Evolutionary conservation across 2,113 vertebrate species (phyloP), one percentile per base, ranked within the genome.

Genomic region (Gopherus flavomarginatus): DNA sequence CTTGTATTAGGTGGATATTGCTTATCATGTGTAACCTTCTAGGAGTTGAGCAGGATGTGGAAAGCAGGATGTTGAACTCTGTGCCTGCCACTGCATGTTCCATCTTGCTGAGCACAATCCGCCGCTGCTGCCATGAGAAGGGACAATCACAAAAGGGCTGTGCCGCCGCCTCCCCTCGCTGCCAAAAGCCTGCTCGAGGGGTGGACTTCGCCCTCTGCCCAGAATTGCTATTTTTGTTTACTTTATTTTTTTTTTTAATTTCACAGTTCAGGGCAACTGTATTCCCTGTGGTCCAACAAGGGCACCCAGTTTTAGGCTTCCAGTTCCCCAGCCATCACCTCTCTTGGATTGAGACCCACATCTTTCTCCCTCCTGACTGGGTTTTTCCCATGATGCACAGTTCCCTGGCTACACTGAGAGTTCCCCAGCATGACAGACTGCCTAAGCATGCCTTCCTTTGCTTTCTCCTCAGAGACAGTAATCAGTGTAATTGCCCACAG

Each of bases 1-100:
- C 50, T 50, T 50, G 13, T 50, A 50, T 50, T 50, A 50, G 50
- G 50, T 50, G 50, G 50, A 50, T 50, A 50, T 14, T 50, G 14
- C 50, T 50, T 50, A 50, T 50, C 14, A 50, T 50, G 50, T 50
- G 50, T 50, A 50, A 99, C 99, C 99, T 99, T 99, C 98, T 99
- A 99, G 11, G 99, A 99, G 79, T 99, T 99, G 38, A 50, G 50
- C 50, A 50, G 50, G 50, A 50, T 50, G 99, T 99, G 81, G 99
- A 99, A 81, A 99, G 92, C 94, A 99, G 95, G 91, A 99, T 99
- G 95, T 99, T 99, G 98, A 99, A 99, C 93, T 99, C 98, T 69
- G 96, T 81, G 97, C 98, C 98, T 92, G 93, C 98, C 95, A 96
- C 98, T 95, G 97, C 98, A 79, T 96, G 98, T 97, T 99, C 99